Conservation (phyloP, 2,888 invertebrate genomes). For the Strigamia crassipes region DNA sequence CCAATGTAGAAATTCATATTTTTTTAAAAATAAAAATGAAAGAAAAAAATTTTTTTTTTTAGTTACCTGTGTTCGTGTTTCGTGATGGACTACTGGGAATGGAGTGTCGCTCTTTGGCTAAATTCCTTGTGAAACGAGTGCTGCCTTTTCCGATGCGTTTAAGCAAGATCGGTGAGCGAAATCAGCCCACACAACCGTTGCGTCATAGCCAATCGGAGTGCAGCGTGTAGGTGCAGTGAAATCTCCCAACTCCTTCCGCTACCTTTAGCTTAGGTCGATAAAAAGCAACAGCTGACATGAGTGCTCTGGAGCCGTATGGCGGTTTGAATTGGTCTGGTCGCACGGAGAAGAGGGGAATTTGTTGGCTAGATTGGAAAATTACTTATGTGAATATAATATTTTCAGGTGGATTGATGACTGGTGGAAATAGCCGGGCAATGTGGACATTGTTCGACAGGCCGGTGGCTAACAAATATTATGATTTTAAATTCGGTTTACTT, state of each 20-base stretch:
- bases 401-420: no score
- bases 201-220: slow-evolving; percentile 24
- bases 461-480: no score
- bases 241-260: slow-evolving; percentile 26
- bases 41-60: background rate
- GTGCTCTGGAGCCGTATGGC: background rate
- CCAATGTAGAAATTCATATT: background rate
- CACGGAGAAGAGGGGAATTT: background rate
- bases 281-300: slow-evolving; percentile 36
- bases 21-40: background rate
- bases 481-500: no score
- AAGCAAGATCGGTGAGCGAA: slow-evolving; percentile 29
- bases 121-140: slow-evolving; percentile 36
- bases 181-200: slow-evolving; percentile 26
- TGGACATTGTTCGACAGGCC: no score
- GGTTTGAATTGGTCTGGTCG: background rate
- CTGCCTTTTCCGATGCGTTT: slow-evolving; percentile 36
- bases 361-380: background rate
- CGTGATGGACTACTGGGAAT: background rate
- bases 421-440: no score
- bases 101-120: slow-evolving; percentile 19
- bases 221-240: slow-evolving; percentile 29
- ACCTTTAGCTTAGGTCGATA: slow-evolving; percentile 30
- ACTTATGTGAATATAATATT: no score
- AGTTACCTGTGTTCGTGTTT: background rate